Conservation (phyloP, 1,140 invertebrate genomes). For the Zeugodacus cucurbitae region DNA sequence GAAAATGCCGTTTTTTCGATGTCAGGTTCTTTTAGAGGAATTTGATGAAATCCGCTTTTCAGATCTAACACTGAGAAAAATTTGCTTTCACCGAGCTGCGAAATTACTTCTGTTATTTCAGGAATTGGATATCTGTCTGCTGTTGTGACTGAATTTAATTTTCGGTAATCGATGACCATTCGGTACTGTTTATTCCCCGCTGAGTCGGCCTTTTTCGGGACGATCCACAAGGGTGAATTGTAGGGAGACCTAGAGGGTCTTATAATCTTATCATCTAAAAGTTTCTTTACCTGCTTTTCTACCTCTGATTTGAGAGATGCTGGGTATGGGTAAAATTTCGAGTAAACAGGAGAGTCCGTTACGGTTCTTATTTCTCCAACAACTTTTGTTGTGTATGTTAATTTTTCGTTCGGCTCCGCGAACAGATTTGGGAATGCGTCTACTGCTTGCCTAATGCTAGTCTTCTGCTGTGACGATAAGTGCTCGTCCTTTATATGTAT, state of each 20-base stretch:
- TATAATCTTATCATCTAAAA: constrained; percentile 47
- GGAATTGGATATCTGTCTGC: constrained; percentile 47
- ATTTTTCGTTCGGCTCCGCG: constrained; percentile 43
- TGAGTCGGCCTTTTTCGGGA: constrained; percentile 43
- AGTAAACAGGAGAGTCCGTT: constrained; percentile 44
- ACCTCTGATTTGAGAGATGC: constrained; percentile 45
- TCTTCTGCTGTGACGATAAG: constrained; percentile 1
- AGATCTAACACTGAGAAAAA: not conserved
- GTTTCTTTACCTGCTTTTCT: constrained; percentile 45
- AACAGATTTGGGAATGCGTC: constrained; percentile 37
- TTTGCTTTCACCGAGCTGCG: not conserved
- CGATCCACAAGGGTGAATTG: too few species aligned
- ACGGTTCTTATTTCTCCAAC: constrained; percentile 46
- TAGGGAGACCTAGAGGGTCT: constrained; percentile 46
- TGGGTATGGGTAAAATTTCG: constrained; percentile 48
- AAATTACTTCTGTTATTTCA: not conserved
- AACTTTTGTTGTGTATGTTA: too few species aligned
- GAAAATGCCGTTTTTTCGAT: constrained; percentile 7
- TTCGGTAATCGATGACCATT: constrained; percentile 58
- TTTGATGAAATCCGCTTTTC: too few species aligned
- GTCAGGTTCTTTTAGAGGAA: not conserved
- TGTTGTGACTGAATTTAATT: constrained; percentile 57
- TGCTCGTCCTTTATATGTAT: constrained; percentile 25
- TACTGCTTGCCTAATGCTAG: not conserved
- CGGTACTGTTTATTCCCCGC: constrained; percentile 57